Conservation (phyloP, 1,140 invertebrate species). For the Zeugodacus cucurbitae region DNA sequence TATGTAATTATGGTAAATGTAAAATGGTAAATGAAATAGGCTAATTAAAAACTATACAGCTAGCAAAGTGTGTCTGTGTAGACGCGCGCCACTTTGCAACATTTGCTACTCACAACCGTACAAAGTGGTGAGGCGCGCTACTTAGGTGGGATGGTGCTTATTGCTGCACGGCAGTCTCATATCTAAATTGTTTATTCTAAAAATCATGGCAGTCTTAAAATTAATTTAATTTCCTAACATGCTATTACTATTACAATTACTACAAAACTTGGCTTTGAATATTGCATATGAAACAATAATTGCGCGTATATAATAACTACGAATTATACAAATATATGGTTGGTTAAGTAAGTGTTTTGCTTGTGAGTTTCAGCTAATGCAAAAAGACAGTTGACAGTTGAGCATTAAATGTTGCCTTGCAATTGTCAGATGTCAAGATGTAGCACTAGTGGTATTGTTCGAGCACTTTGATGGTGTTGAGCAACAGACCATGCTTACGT, state of each 20-base stretch:
- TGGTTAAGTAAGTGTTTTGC: neutral
- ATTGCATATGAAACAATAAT: constrained; percentile 16
- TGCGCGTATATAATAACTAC: neutral
- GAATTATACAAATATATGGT: neutral
- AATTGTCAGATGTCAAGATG: neutral
- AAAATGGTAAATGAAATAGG: neutral
- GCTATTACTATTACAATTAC: neutral
- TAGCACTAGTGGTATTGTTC: neutral
- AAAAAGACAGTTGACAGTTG: neutral
- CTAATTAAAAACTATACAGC: constrained; percentile 4
- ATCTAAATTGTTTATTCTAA: constrained; percentile 2
- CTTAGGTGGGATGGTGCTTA: neutral
- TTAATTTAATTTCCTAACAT: neutral
- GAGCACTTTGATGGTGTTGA: constrained; percentile 55
- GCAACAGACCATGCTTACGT: constrained; percentile 57
- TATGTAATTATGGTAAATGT: neutral
- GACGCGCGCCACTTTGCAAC: neutral
- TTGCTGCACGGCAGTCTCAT: constrained; percentile 14
- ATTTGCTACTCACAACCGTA: neutral
- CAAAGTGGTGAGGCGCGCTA: neutral
- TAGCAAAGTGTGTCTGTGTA: neutral
- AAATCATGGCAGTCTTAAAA: neutral
- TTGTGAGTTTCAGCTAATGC: neutral
- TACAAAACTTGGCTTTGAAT: neutral
- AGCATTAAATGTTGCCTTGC: neutral